These are phyloP conservation scores for Leptinotarsa rubiginosa DNA, from an alignment of 2,888 invertebrate genomes.

Conservation along the genomic window DNA sequence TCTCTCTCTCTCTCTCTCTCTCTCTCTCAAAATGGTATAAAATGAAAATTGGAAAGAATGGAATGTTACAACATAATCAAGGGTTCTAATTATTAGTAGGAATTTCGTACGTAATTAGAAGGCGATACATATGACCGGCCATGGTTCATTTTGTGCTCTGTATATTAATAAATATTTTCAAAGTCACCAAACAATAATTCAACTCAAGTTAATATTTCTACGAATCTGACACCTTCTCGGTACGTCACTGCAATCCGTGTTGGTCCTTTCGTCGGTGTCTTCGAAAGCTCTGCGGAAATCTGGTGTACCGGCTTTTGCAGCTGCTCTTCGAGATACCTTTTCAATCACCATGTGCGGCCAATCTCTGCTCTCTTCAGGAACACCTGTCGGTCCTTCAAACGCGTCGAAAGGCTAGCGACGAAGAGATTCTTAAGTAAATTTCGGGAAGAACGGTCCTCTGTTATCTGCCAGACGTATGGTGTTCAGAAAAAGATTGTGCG, in stretches of 20 bases:
- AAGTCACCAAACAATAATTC: too few species aligned
- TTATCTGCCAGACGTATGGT: background rate
- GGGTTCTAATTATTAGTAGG: too few species aligned
- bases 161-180: too few species aligned
- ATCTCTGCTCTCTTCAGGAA: conserved; percentile 53
- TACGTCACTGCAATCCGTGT: conserved; percentile 3
- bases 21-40: too few species aligned
- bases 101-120: too few species aligned
- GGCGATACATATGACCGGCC: too few species aligned
- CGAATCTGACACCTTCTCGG: too few species aligned
- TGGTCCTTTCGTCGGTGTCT: conserved; percentile 15
- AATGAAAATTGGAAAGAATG: too few species aligned
- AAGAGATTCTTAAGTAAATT: background rate
- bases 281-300: conserved; percentile 46
- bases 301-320: conserved; percentile 30
- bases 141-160: too few species aligned
- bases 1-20: too few species aligned
- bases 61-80: too few species aligned
- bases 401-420: background rate
- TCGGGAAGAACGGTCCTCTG: background rate
- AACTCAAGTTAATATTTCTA: too few species aligned
- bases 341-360: conserved; percentile 54
- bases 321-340: conserved; percentile 31
- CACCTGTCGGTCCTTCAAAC: conserved; percentile 52
- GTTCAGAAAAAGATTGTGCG: background rate